Base-by-base conservation (phyloP, 2,888 invertebrate genomes). In the Drosophila macrospina region DNA sequence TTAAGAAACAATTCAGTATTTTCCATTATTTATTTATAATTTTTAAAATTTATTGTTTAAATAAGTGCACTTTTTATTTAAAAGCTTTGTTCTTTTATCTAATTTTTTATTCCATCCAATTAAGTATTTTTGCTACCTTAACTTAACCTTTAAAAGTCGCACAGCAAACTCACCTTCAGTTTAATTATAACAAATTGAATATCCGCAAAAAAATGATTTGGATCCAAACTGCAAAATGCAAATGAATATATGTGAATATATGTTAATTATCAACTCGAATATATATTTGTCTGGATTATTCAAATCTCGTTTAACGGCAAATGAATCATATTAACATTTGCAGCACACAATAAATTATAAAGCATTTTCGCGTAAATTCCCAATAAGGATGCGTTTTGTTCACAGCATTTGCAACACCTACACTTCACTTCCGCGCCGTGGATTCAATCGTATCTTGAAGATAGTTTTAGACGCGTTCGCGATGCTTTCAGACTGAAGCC, bases 401-500 rank as follows among this genome's bases (percentile, higher is more conserved):
- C 41, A 52, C 32, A 37, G 32, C 2, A 11, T 32, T 50, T 37
- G 36, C 13, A n/a, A 45, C 78, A 71, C 79, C 66, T 69, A 78
- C 86, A 88, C 86, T 71, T 68, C 83, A 87, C 82, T 85, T 86
- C 77, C 88, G 88, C 83, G 66, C 66, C 57, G 64, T 55, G 48
- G 28, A 28, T 26, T 8, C 10, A 42, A 50, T n/a, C n/a, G 60
- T 66, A 63, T 54, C 13, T 51, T 2, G 10, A n/a, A 50, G 62
- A 61, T 51, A 55, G 47, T 52, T 65, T 67, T 48, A 16, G 45
- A 37, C 68, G 79, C 73, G 64, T 59, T 69, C 68, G 75, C 78
- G 86, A 74, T 72, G 78, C 64, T 74, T 69, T 68, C 88, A 69
- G 78, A 80, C 71, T 87, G 81, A 89, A 83, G 88, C 85, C 78